Conservation (phyloP, 1,140 invertebrate genomes). For the Polypedilum pembai region DNA sequence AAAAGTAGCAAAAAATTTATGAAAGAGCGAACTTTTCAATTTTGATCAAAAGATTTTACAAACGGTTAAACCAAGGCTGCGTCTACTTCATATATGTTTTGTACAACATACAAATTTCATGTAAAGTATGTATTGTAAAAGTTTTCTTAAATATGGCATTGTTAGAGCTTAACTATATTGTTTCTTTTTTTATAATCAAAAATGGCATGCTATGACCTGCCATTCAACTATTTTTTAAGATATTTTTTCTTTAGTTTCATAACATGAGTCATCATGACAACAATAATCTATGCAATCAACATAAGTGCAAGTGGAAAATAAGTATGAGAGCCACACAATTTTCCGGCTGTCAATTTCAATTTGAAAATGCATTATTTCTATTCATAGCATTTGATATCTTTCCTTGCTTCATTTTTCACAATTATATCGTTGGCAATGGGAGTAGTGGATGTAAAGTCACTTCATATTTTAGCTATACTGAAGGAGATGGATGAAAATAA, state of each 20-base stretch:
- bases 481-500: conserved; percentile 4
- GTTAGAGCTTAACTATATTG: too few species aligned
- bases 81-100: too few species aligned
- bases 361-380: neutral
- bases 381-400: conserved; percentile 16
- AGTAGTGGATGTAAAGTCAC: conserved; percentile 9
- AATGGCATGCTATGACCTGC: neutral
- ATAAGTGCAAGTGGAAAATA: neutral
- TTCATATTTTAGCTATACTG: neutral
- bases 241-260: neutral
- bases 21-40: too few species aligned
- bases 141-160: too few species aligned
- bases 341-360: conserved; percentile 16
- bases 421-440: neutral
- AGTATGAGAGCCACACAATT: neutral
- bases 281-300: conserved; percentile 1
- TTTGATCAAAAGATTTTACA: too few species aligned
- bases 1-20: too few species aligned
- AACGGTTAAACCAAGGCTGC: too few species aligned
- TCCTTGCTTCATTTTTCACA: neutral
- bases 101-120: too few species aligned
- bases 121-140: too few species aligned
- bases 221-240: neutral
- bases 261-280: conserved; percentile 17
- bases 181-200: too few species aligned